Evolutionary conservation across 2,888 invertebrate species (phyloP).

Genomic region (Fragum fragum): DNA sequence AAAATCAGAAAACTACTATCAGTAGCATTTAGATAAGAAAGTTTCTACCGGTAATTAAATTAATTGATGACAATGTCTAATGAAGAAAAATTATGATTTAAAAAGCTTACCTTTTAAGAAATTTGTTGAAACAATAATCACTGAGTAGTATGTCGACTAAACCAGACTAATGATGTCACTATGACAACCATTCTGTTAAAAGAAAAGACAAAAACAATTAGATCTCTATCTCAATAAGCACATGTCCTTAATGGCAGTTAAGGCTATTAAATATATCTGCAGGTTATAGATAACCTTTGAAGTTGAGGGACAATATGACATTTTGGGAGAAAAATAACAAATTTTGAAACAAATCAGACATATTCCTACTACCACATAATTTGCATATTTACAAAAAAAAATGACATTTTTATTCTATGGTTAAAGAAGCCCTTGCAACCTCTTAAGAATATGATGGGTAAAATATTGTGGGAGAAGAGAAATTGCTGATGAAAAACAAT

Average conservation of each 20-base stretch:
- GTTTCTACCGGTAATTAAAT: too few species aligned
- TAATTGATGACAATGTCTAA: too few species aligned
- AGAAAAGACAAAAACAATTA: background rate
- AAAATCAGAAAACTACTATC: too few species aligned
- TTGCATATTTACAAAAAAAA: too few species aligned
- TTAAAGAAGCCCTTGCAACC: too few species aligned
- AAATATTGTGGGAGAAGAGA: too few species aligned
- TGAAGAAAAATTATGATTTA: too few species aligned
- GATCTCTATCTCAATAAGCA: slow-evolving; percentile 11
- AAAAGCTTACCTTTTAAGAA: background rate
- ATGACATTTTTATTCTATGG: too few species aligned
- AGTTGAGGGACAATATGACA: background rate
- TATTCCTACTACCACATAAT: too few species aligned
- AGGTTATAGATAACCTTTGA: slow-evolving; percentile 3
- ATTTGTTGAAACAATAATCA: background rate
- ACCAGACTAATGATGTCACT: background rate
- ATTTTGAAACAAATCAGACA: background rate
- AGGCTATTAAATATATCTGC: background rate
- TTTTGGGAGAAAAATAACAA: background rate
- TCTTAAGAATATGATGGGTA: too few species aligned
- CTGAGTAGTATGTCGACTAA: background rate
- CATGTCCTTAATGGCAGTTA: slow-evolving; percentile 4
- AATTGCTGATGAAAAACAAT: too few species aligned
- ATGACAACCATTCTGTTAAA: slow-evolving; percentile 9
- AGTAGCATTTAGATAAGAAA: too few species aligned